Percentiles rank a stretch among this genome's conserved stretches.
These are phyloP conservation scores for Capromys pilorides DNA, from an alignment of 2,797 vertebrate species.

Conservation along the genomic window DNA sequence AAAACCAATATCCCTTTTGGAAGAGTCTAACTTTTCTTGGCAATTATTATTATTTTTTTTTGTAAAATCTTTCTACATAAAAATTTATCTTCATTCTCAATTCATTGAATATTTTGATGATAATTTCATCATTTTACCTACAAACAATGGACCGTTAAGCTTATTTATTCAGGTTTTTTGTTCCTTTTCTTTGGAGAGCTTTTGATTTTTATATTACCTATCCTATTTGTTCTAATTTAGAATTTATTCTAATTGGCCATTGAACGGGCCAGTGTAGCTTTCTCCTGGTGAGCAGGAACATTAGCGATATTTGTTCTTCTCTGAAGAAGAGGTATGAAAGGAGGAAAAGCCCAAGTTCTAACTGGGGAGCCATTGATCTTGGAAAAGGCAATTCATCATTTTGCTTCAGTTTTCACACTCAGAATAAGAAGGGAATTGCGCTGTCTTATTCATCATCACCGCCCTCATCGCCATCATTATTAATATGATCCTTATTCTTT, in stretches of 20 bases:
- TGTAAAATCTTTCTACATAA: slow-evolving; percentile 62
- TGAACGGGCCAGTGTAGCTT: slow-evolving; percentile 70
- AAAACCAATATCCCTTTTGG: slow-evolving; percentile 52
- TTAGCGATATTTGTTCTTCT: slow-evolving; percentile 80
- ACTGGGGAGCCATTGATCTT: slow-evolving; percentile 68
- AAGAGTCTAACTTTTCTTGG: slow-evolving; percentile 65
- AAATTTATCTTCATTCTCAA: slow-evolving; percentile 70
- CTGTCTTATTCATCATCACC: slow-evolving; percentile 69
- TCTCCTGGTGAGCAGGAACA: slow-evolving; percentile 65
- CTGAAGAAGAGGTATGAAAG: slow-evolving; percentile 59
- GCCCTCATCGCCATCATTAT: slow-evolving; percentile 57
- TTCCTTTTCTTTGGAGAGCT: slow-evolving; percentile 75
- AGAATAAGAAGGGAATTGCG: slow-evolving; percentile 71
- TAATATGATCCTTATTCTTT: slow-evolving; percentile 74
- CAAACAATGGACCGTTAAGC: slow-evolving; percentile 80
- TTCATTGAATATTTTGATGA: slow-evolving; percentile 80
- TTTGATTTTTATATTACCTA: slow-evolving; percentile 80
- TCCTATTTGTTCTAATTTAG: slow-evolving; percentile 79
- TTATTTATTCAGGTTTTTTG: slow-evolving; percentile 80
- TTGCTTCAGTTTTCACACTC: slow-evolving; percentile 70
- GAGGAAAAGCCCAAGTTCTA: slow-evolving; percentile 66
- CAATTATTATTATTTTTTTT: slow-evolving; percentile 35
- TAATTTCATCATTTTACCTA: slow-evolving; percentile 79
- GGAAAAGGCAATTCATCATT: slow-evolving; percentile 72
- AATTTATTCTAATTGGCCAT: slow-evolving; percentile 82